Base-by-base conservation (phyloP, 2,113 vertebrate genomes). In the Panthera tigris region DNA sequence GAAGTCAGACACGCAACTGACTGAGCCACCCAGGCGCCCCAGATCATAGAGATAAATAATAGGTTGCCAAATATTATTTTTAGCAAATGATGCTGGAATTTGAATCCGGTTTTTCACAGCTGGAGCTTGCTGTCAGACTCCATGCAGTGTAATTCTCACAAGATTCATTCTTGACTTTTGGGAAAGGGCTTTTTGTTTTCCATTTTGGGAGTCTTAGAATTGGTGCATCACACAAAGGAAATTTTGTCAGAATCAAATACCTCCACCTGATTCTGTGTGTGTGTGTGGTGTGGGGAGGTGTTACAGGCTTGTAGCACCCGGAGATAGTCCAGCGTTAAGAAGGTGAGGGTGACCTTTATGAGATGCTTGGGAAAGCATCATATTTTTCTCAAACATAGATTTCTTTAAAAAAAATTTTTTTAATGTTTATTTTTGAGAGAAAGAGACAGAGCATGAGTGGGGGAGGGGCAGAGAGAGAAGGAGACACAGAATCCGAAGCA, bases 161-260 rank as follows among this genome's bases (percentile, higher is more conserved):
- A 41, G 68, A 36, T 86, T 87, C 16, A 84, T 48, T 86, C 39
- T 76, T n/a, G 18, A 1, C 25, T 61, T 66, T 63, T 48, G 18
- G 63, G 50, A 55, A 18, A 94, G n/a, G 31, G 52, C 7, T 84
- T 93, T 93, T 21, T 89, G 27, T 88, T 95, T 97, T 78, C 85
- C 61, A 82, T 55, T 81, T 89, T 19, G 27, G 7, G 48, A 82
- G 55, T 71, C 31, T 86, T 9, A n/a, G 36, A 82, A n/a, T 80
- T 65, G 63, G 52, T 73, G 29, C 29, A 36, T 91, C 27, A 71
- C 65, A 81, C 36, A 81, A 93, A 89, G 45, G 36, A 21, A 65
- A 68, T 69, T 57, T 94, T 91, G 7, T 94, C 66, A 71, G 66
- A 78, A 65, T 94, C 29, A 91, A 91, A 95, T n/a, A 73, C 25